Percentiles rank a stretch among this genome's conserved stretches.
phyloP scores from a whole-genome alignment of 2,888 invertebrate species.

The Agrilus biguttatus region DNA sequence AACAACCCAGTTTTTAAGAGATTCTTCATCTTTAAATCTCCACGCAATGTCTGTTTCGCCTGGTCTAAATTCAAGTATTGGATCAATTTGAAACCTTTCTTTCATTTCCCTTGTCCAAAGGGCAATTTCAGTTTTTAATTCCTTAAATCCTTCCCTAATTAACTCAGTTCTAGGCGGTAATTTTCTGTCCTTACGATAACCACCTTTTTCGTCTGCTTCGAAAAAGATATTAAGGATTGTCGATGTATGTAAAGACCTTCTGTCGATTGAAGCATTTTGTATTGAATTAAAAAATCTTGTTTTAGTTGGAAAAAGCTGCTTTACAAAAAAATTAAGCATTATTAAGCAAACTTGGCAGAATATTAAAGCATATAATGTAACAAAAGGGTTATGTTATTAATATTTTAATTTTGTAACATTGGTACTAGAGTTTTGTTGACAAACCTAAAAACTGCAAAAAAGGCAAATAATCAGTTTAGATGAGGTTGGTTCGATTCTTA shows the following conservation, averaged over 20 bases:
- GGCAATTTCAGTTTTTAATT: slow-evolving; percentile 49
- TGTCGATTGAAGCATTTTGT: neutral
- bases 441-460: too few relatives aligned
- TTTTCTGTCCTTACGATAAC: slow-evolving; percentile 33
- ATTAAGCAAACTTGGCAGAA: too few relatives aligned
- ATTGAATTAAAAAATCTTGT: too few relatives aligned
- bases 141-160: slow-evolving; percentile 47
- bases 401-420: too few relatives aligned
- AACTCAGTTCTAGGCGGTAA: slow-evolving; percentile 36
- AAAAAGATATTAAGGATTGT: slow-evolving; percentile 31
- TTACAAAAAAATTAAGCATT: too few relatives aligned
- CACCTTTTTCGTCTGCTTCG: slow-evolving; percentile 45
- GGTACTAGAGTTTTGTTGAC: too few relatives aligned
- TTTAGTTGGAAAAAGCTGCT: too few relatives aligned
- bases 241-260: slow-evolving; percentile 17
- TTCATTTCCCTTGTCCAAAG: slow-evolving; percentile 53
- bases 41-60: slow-evolving; percentile 63
- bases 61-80: slow-evolving; percentile 35
- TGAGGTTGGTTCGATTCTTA: too few relatives aligned
- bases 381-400: too few relatives aligned
- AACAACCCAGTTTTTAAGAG: slow-evolving; percentile 55
- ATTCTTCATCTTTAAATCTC: slow-evolving; percentile 48
- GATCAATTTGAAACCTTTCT: slow-evolving; percentile 48
- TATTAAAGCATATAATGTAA: too few relatives aligned
- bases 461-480: too few relatives aligned